Conservation (phyloP, 2,797 vertebrate genomes). For the Galaxias olidus region DNA sequence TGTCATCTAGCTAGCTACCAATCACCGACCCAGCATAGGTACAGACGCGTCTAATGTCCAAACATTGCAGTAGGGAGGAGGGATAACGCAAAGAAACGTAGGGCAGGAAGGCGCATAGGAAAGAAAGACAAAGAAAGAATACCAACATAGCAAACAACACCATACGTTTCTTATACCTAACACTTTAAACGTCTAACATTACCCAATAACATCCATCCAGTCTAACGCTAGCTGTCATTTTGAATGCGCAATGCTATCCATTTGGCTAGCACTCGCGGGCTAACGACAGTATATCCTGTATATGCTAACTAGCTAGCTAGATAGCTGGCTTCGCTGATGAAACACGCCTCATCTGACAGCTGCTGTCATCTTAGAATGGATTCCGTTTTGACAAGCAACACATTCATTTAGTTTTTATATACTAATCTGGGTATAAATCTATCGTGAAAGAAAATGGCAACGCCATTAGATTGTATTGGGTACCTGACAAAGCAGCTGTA, state of each 20-base stretch:
- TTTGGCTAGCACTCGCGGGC: slow-evolving; percentile 44
- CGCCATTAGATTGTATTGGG: slow-evolving; percentile 37
- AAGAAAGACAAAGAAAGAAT: slow-evolving; percentile 73
- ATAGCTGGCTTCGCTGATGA: slow-evolving; percentile 54
- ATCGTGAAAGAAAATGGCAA: slow-evolving; percentile 44
- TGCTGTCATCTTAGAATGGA: slow-evolving; percentile 37
- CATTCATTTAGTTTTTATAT: slow-evolving; percentile 14
- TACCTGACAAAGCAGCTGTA: slow-evolving; percentile 85
- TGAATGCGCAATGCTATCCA: slow-evolving; percentile 61
- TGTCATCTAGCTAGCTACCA: slow-evolving; percentile 68
- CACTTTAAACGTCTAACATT: no score
- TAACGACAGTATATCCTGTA: slow-evolving; percentile 38
- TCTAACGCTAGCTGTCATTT: slow-evolving; percentile 46
- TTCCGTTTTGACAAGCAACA: slow-evolving; percentile 18
- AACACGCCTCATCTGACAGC: slow-evolving; percentile 51
- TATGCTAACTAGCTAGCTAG: slow-evolving; percentile 51
- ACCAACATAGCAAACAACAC: background rate
- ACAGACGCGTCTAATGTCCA: slow-evolving; percentile 59
- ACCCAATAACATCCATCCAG: no score
- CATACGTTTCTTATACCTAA: no score
- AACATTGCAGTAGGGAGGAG: slow-evolving; percentile 57
- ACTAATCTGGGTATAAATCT: slow-evolving; percentile 12
- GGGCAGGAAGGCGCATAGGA: slow-evolving; percentile 70
- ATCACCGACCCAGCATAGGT: slow-evolving; percentile 54
- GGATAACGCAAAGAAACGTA: slow-evolving; percentile 61